A percentile compares a stretch with the other conserved stretches of the same genome.
Evolutionary conservation across 2,888 invertebrate genomes (phyloP).

Genomic region (Dicycla oo): DNA sequence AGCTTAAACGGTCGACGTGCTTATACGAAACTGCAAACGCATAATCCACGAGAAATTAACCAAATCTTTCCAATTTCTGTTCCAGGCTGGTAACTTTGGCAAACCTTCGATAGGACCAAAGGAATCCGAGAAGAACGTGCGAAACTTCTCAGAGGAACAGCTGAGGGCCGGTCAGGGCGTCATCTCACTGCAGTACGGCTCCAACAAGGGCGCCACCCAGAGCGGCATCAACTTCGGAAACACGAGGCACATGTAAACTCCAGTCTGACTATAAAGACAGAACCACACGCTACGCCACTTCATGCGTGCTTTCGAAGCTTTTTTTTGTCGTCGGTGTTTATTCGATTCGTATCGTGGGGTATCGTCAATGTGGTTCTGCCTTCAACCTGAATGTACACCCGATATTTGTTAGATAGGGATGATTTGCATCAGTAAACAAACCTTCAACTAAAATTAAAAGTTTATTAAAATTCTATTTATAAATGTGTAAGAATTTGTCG

Average conservation of each 20-base stretch:
- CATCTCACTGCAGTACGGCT: constrained; percentile 98
- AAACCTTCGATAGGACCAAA: constrained; percentile 98
- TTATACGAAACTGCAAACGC: too few species aligned
- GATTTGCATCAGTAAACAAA: constrained; percentile 47
- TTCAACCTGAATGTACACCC: constrained; percentile 52
- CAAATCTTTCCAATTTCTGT: constrained; percentile 55
- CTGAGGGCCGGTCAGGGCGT: constrained; percentile 97
- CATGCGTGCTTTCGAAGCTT: constrained; percentile 2
- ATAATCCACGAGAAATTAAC: neutral
- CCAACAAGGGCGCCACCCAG: constrained; percentile 99
- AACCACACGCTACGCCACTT: constrained; percentile 12
- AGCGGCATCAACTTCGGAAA: constrained; percentile 99
- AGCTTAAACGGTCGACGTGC: neutral
- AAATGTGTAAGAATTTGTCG: constrained; percentile 32
- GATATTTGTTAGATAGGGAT: constrained; percentile 56
- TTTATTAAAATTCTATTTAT: constrained; percentile 27
- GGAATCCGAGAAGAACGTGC: constrained; percentile 98
- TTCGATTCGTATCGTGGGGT: neutral
- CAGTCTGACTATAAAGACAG: constrained; percentile 8
- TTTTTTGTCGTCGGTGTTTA: neutral
- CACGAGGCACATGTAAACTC: constrained; percentile 98
- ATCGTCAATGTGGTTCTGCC: constrained; percentile 28
- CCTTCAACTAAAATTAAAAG: constrained; percentile 43
- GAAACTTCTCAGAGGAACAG: constrained; percentile 98
- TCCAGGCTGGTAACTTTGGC: constrained; percentile 94